phyloP scores from a whole-genome alignment of 1,140 invertebrate genomes.

The Mizuhopecten yessoensis region DNA sequence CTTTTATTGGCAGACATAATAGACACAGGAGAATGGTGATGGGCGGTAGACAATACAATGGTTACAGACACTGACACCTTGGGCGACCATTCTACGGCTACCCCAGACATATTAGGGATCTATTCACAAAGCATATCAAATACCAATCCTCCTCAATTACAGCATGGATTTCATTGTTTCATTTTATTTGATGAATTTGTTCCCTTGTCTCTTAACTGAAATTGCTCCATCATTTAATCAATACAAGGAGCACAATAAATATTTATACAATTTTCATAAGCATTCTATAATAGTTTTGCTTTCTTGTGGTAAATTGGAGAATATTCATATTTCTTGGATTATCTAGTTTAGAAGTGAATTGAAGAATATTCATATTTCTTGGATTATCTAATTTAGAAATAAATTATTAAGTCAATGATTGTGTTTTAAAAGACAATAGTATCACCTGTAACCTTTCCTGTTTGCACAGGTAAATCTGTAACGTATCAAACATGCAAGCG shows the following conservation, averaged over 20 bases:
- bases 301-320: neutral
- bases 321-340: neutral
- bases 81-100: neutral
- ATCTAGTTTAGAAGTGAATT: neutral
- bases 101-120: conserved; percentile 27
- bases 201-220: neutral
- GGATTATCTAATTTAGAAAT: conserved; percentile 3
- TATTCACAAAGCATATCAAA: conserved; percentile 3
- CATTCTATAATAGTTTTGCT: neutral
- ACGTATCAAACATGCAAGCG: conserved; percentile 19
- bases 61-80: conserved; percentile 8
- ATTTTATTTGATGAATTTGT: neutral
- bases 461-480: neutral
- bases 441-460: conserved; percentile 17
- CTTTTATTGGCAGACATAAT: conserved; percentile 38
- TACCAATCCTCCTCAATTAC: neutral
- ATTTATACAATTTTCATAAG: neutral
- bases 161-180: neutral
- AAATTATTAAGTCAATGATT: neutral
- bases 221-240: neutral
- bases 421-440: neutral
- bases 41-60: conserved; percentile 35
- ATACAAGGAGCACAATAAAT: neutral
- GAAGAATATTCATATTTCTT: neutral
- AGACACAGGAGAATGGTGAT: conserved; percentile 25